Conservation (phyloP, 23 tunicate genomes). For the Ciona savignyi region DNA sequence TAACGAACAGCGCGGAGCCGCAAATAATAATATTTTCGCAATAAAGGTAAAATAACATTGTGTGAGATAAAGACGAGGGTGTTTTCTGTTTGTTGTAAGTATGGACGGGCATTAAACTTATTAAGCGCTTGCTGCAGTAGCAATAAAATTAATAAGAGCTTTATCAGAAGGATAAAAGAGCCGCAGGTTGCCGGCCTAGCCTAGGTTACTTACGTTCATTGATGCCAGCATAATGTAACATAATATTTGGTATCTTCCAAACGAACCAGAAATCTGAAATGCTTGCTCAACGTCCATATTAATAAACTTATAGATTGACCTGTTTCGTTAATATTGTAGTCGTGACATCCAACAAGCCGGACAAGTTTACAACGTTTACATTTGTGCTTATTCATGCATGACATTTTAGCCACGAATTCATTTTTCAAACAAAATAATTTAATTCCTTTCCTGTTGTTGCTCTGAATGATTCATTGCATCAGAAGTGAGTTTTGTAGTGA, state of each 20-base stretch:
- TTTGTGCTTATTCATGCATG: not conserved
- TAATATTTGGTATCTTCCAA: conserved; percentile 55
- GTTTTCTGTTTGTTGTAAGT: too few relatives aligned
- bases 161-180: not conserved
- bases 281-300: conserved; percentile 73
- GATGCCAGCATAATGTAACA: conserved; percentile 28
- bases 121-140: not conserved
- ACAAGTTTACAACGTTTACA: not conserved
- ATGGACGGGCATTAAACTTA: not conserved
- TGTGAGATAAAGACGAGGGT: too few relatives aligned
- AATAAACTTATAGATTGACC: too few relatives aligned
- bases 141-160: not conserved
- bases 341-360: too few relatives aligned
- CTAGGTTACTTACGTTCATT: conserved; percentile 28
- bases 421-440: too few relatives aligned
- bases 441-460: too few relatives aligned
- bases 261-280: conserved; percentile 49
- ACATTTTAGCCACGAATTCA: not conserved
- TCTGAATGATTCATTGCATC: too few relatives aligned
- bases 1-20: too few relatives aligned
- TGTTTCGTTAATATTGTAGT: too few relatives aligned
- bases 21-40: too few relatives aligned
- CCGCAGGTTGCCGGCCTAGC: not conserved
- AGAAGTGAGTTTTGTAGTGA: too few relatives aligned
- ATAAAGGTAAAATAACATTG: too few relatives aligned